phyloP scores from a whole-genome alignment of 2,797 vertebrate genomes.

The Gallinago nigripennis region DNA sequence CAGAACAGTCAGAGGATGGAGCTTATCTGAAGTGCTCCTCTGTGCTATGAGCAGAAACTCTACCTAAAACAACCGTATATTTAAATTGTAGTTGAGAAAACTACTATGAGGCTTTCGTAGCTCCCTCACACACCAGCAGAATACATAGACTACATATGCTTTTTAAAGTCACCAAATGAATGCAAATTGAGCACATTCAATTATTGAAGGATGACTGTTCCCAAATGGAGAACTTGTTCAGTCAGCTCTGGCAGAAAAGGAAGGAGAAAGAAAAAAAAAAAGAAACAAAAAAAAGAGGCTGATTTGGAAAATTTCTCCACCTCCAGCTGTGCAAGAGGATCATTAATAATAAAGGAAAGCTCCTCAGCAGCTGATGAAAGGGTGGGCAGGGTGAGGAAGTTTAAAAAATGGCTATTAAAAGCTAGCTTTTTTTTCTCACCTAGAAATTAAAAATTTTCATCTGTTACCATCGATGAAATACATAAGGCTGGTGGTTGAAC shows the following conservation, averaged over 20 bases:
- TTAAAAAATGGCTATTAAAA: neutral
- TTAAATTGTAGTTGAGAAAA: neutral
- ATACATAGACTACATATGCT: neutral
- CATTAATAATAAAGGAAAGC: neutral
- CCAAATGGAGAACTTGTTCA: neutral
- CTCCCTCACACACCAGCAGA: neutral
- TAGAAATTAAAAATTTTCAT: neutral
- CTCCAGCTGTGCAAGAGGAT: neutral
- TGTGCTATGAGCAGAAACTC: neutral
- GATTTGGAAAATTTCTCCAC: neutral
- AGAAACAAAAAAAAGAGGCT: neutral
- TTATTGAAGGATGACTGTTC: neutral
- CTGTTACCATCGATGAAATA: neutral
- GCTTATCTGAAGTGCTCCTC: neutral
- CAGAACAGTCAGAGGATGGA: neutral
- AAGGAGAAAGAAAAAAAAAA: neutral
- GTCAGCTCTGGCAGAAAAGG: neutral
- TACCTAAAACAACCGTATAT: neutral
- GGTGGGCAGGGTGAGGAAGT: neutral
- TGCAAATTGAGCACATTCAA: neutral
- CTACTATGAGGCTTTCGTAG: neutral
- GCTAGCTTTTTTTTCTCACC: neutral
- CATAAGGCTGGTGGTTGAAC: rapidly evolving
- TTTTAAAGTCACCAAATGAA: neutral
- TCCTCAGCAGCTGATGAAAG: neutral